phyloP scores from a whole-genome alignment of 2,888 invertebrate species.

The Drosophila koepferae region DNA sequence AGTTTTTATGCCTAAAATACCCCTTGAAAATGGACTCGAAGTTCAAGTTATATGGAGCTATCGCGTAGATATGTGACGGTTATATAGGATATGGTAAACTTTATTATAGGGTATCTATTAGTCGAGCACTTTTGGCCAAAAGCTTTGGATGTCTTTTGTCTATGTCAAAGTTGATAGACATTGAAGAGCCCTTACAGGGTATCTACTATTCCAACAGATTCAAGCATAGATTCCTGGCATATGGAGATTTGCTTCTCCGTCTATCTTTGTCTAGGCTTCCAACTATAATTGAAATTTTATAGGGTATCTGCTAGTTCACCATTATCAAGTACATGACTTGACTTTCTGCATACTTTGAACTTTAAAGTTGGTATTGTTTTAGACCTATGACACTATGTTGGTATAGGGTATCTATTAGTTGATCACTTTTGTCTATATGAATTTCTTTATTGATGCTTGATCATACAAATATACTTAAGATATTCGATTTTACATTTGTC shows the following conservation, averaged over 20 bases:
- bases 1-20: slow-evolving; percentile 25
- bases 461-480: not conserved
- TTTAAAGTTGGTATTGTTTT: not conserved
- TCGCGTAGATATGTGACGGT: not conserved
- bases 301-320: not conserved
- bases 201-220: not conserved
- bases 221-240: not conserved
- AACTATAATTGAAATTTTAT: not conserved
- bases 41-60: not conserved
- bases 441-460: too few relatives aligned
- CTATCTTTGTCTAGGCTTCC: not conserved
- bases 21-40: not conserved
- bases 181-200: not conserved
- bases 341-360: too few relatives aligned
- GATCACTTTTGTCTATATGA: not conserved
- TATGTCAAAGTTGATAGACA: not conserved
- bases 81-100: not conserved
- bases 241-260: not conserved
- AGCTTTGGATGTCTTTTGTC: not conserved
- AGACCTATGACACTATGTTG: not conserved
- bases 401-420: not conserved
- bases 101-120: not conserved
- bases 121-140: not conserved
- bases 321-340: not conserved
- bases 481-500: not conserved